These are phyloP conservation scores for Crenuchus spilurus DNA, from an alignment of 2,797 vertebrate species.

Conservation along the genomic window DNA sequence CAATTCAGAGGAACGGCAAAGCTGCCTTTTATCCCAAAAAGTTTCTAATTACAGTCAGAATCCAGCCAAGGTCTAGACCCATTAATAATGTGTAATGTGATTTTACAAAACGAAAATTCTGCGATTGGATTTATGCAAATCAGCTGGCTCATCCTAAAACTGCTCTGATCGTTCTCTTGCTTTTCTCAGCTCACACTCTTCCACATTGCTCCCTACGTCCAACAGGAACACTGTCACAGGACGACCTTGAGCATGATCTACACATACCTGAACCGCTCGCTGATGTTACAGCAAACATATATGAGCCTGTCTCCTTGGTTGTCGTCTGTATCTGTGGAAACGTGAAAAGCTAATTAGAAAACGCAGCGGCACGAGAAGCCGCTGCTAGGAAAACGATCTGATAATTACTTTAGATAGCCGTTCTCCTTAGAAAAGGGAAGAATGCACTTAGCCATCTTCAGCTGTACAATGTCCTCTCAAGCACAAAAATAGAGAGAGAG, in stretches of 20 bases:
- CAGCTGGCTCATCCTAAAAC: neutral
- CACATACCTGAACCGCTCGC: slow-evolving; percentile 39
- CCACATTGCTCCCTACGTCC: slow-evolving; percentile 13
- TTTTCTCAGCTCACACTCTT: neutral
- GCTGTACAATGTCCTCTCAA: slow-evolving; percentile 22
- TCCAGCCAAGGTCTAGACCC: neutral
- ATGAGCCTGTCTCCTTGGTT: neutral
- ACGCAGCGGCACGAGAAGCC: slow-evolving; percentile 6
- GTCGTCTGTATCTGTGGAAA: slow-evolving; percentile 5
- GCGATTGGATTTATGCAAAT: slow-evolving; percentile 14
- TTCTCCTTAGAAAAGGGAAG: slow-evolving; percentile 23
- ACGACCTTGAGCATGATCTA: slow-evolving; percentile 55
- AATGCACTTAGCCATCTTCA: slow-evolving; percentile 3
- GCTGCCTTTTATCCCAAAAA: neutral
- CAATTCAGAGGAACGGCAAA: slow-evolving; percentile 20
- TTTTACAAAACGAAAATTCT: slow-evolving; percentile 3
- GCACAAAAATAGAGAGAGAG: neutral
- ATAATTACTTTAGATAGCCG: slow-evolving; percentile 16
- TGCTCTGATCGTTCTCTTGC: neutral
- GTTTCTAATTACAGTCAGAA: neutral
- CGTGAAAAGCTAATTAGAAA: slow-evolving; percentile 9
- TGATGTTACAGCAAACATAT: slow-evolving; percentile 26
- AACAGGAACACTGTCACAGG: slow-evolving; percentile 39
- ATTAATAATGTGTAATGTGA: slow-evolving; percentile 1
- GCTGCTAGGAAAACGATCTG: slow-evolving; percentile 29